Base-by-base conservation (phyloP, 2,113 vertebrate species). In the Ploceus nigricollis region DNA sequence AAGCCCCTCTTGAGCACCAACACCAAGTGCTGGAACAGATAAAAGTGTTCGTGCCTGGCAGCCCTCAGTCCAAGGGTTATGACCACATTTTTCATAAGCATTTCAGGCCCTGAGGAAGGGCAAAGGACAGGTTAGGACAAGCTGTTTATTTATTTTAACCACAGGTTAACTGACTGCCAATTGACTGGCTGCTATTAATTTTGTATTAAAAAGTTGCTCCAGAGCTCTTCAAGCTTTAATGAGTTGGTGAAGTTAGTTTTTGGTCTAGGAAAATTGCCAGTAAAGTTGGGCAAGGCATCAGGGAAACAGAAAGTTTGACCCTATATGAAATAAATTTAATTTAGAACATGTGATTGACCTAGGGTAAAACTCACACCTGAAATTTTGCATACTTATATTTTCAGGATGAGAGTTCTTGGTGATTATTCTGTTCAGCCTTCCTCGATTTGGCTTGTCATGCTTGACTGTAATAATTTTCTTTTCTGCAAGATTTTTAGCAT, bases 81-180 rank as follows among this genome's bases (percentile, higher is more conserved):
- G 24, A 60, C 21, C n/a, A 70, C 3, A 0, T 21, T 57, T 31
- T 25, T 23, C 2, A 2, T 6, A 19, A 69, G 33, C 1, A 0
- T 68, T 81, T 53, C 56, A 60, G 56, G 19, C 79, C 18, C 17
- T 2, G 0, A 63, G 24, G 22, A 75, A 82, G 30, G 60, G 47
- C 54, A 87, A 61, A 81, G 73, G 21, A 65, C 13, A 68, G 6
- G 30, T 1, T 2, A 81, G 35, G 48, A 15, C 9, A 10, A 78
- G 10, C 13, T 56, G 16, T 50, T 90, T 76, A 11, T 51, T 65
- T 53, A 66, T 63, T 66, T 58, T 35, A 45, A 45, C 19, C 13
- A 39, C 16, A 51, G 22, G 33, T 63, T 65, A 80, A 63, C 40
- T 64, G 66, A 40, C 28, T 68, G 64, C 15, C 39, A 87, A 25